Evolutionary conservation across 2,113 vertebrate species (phyloP), one percentile per base, ranked within the genome.

Genomic region (Corvus cornix): DNA sequence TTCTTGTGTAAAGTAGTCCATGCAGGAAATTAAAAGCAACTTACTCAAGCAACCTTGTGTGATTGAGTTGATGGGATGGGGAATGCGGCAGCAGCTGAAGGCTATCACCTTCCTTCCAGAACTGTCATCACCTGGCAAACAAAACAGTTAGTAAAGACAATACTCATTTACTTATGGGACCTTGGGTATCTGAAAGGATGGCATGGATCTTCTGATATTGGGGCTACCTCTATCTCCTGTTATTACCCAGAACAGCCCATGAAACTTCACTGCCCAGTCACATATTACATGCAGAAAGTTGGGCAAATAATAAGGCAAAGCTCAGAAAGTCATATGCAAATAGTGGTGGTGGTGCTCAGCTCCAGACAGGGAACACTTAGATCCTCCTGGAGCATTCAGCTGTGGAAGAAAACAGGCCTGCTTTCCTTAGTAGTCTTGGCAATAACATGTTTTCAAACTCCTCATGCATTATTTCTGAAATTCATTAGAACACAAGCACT

Each of bases 81-180:
- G 99, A 97, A 99, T 92, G 84, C 97, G 97, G 92, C 98, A 99
- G 97, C 99, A 99, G 92, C 98, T 99, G 96, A 99, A 99, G 14
- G 96, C 96, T 69, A 99, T 97, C 77, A 99, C 84, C 76, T 98
- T 98, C 87, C 99, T 98, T 72, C 99, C 98, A 16, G 98, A 98
- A 92, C 95, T 95, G 92, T 99, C 98, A 60, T 99, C 98, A 63
- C 99, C 99, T 99, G 96, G 26, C 52, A 27, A 93, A 76, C 18
- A 89, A 77, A 93, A 69, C 26, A 74, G 16, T 51, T 33, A 51
- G 44, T 35, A 39, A 76, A 94, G 21, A 94, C 24, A 84, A 64
- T 0, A 10, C 4, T 56, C 26, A 75, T 33, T 72, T 83, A 63
- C 10, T 44, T 72, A 67, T 17, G 43, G 30, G 39, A 78, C 39